Evolutionary conservation across 2,888 invertebrate species (phyloP), one percentile per base, ranked within the genome.

Genomic region (Blera fallax): DNA sequence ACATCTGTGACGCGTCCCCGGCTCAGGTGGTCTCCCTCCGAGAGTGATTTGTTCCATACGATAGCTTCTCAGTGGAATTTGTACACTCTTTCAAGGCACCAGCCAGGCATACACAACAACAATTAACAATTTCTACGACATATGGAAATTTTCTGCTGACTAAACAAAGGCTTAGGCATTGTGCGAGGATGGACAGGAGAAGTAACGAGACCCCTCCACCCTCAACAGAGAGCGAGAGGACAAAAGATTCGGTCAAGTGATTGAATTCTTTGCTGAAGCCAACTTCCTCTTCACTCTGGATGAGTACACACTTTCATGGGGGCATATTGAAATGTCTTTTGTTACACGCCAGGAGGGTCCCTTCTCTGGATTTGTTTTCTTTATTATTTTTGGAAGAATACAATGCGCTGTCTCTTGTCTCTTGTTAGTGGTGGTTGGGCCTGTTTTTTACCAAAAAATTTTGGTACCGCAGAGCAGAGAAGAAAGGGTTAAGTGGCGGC

Each of bases 171-270:
- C 62, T 14, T 62, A 67, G 32, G 62, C 64, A 58, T 48, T 43
- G n/a, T n/a, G n/a, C n/a, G n/a, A n/a, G n/a, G n/a, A n/a, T 70
- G 50, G 58, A 58, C 50, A 29, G 29, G 34, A 60, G 52, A 54
- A 11, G 32, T 54, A 3, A 43, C 54, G 10, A 21, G 37, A 62
- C 56, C 34, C 56, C 10, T 72, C 58, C 84, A 69, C 84, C 80
- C 64, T 64, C 73, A 32, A 52, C 4, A 2, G 2, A 24, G 32
- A 18, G 74, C 1, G 2, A 24, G 32, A 18, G 74, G 52, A 80
- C 84, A 85, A 85, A 85, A 84, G 84, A 80, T 58, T 79, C 74
- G 69, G 69, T 80, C 73, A 74, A 80, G 74, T 79, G 79, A 84
- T 76, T 76, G 74, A 84, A 80, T 65, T 80, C 65, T 58, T 56